These are phyloP conservation scores for Trypoxylus dichotomus DNA, from an alignment of 1,140 invertebrate species.

Conservation along the genomic window DNA sequence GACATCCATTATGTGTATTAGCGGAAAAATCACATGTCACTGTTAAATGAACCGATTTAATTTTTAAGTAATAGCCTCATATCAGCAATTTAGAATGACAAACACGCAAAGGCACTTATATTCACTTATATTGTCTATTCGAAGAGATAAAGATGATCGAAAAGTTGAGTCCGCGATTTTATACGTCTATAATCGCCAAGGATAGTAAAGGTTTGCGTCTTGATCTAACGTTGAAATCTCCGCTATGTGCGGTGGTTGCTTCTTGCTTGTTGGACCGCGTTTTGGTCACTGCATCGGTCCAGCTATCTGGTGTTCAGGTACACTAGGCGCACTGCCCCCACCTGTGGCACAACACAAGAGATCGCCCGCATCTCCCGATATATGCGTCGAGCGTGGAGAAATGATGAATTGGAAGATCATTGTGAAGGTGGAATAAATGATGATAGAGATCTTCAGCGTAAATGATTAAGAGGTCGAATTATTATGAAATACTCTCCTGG, in stretches of 20 bases:
- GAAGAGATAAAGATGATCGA: not conserved
- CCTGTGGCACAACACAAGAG: constrained; percentile 36
- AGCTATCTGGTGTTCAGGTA: constrained; percentile 33
- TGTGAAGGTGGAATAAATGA: constrained; percentile 46
- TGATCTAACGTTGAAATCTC: constrained; percentile 34
- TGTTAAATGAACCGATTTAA: not conserved
- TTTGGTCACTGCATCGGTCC: constrained; percentile 43
- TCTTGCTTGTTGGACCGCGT: constrained; percentile 39
- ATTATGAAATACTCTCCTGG: constrained; percentile 34
- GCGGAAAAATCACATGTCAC: not conserved
- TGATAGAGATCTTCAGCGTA: constrained; percentile 42
- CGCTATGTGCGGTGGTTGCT: not conserved
- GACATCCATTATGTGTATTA: constrained; percentile 42
- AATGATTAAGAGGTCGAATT: constrained; percentile 42
- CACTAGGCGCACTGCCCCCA: constrained; percentile 32
- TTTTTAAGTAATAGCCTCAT: not conserved
- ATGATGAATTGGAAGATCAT: constrained; percentile 47
- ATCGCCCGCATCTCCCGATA: constrained; percentile 40
- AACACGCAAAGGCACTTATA: not conserved
- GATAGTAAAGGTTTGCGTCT: constrained; percentile 28
- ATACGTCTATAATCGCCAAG: too few relatives aligned
- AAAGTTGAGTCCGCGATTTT: not conserved
- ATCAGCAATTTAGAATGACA: not conserved
- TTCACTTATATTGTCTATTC: not conserved
- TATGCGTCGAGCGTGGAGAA: constrained; percentile 41